Percentiles rank a stretch among this genome's conserved stretches.
phyloP scores from a whole-genome alignment of 2,113 vertebrate species.

The Gymnocephalus cernua region DNA sequence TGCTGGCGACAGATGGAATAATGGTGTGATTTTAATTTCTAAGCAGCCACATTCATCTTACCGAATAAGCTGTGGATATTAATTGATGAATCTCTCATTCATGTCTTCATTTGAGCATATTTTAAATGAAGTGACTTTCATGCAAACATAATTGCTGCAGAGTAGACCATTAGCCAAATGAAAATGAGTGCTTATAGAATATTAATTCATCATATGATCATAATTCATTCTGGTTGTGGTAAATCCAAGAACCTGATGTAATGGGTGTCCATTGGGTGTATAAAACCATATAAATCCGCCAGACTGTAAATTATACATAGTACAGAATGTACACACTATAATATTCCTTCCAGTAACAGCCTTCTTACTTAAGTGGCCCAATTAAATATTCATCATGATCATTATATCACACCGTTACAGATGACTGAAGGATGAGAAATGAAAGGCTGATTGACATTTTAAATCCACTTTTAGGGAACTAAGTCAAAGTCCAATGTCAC shows the following conservation, averaged over 20 bases:
- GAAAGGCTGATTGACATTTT: background rate
- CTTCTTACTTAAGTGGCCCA: slow-evolving; percentile 19
- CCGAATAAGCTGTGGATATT: slow-evolving; percentile 30
- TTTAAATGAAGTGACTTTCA: slow-evolving; percentile 82
- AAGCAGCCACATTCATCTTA: slow-evolving; percentile 55
- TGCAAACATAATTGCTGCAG: slow-evolving; percentile 64
- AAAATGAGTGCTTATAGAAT: slow-evolving; percentile 65
- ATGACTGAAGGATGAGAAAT: background rate
- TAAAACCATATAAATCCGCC: slow-evolving; percentile 20
- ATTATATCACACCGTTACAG: slow-evolving; percentile 20
- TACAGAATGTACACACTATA: slow-evolving; percentile 22
- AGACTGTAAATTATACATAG: slow-evolving; percentile 47
- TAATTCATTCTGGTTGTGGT: slow-evolving; percentile 42
- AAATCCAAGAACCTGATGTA: slow-evolving; percentile 39
- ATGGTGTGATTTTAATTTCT: slow-evolving; percentile 44
- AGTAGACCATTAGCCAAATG: slow-evolving; percentile 69
- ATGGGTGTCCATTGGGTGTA: slow-evolving; percentile 32
- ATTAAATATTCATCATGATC: slow-evolving; percentile 29
- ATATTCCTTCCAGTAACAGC: background rate
- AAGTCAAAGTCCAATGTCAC: background rate
- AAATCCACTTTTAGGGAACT: background rate
- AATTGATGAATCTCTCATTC: slow-evolving; percentile 61
- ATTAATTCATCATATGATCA: slow-evolving; percentile 59
- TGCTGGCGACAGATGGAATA: slow-evolving; percentile 44
- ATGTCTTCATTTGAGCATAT: slow-evolving; percentile 66